Evolutionary conservation across 37 sponge, comb jelly and placozoan genomes (phyloP).

Genomic region (Ianthella basta): DNA sequence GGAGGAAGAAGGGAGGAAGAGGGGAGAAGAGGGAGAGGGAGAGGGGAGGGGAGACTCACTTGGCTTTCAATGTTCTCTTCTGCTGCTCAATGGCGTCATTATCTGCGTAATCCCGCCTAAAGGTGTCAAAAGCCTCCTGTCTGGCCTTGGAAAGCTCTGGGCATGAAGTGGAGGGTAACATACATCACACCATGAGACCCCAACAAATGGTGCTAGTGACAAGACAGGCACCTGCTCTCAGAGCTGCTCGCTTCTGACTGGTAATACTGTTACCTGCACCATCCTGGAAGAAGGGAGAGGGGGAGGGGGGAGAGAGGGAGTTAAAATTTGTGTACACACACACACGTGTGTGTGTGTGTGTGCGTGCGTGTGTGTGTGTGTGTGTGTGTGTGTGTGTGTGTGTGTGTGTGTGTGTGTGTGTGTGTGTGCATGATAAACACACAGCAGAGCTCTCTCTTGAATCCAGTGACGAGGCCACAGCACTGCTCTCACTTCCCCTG

Average conservation of each 20-base stretch:
- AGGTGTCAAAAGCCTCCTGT: conserved; percentile 96
- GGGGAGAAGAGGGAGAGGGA: too few relatives aligned
- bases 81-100: conserved; percentile 74
- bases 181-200: neutral
- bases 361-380: neutral
- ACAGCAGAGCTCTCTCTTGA: conserved; percentile 11
- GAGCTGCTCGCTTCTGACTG: conserved; percentile 35
- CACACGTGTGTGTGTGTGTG: conserved; percentile 15
- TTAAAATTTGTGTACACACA: neutral
- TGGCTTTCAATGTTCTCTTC: conserved; percentile 77
- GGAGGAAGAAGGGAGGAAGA: too few relatives aligned
- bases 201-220: neutral
- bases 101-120: conserved; percentile 76
- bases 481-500: neutral
- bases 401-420: neutral
- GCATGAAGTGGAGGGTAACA: neutral
- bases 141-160: conserved; percentile 79
- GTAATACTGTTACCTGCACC: neutral
- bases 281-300: neutral
- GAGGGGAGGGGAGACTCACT: conserved; percentile 40
- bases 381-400: neutral
- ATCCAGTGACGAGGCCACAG: neutral
- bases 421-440: neutral
- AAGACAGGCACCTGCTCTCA: conserved; percentile 33
- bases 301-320: neutral